Evolutionary conservation across 2,113 vertebrate genomes (phyloP), one percentile per base, ranked within the genome.

Genomic region (Callionymus lyra): DNA sequence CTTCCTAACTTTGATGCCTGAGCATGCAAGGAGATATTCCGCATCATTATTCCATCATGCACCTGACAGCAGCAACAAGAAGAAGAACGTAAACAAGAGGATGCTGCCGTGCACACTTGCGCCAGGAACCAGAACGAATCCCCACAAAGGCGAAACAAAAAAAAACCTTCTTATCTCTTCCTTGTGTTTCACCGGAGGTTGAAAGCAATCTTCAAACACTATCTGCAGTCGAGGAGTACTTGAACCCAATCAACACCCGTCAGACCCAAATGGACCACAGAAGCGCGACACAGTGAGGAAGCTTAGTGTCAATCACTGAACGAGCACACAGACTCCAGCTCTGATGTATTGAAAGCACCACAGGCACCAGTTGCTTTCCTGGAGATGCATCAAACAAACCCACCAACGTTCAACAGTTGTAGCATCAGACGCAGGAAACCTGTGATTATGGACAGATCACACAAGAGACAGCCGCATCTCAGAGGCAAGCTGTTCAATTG

Each of bases 221-320:
- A 75, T 80, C 76, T 64, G 62, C 45, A 63, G 65, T 63, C 35
- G 16, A 53, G 62, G 44, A 71, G 64, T 62, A 58, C 68, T 78
- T 79, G 77, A 80, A 77, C 72, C 72, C 73, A 76, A 78, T 82
- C 74, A 70, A 49, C 49, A 64, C 19, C 64, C 12, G 55, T 74
- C 72, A 72, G 68, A 57, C 54, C 53, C 52, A 73, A 77, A 76
- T 73, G 66, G 76, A 72, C 72, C 76, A 59, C 53, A 55, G 47
- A 52, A 66, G 58, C 42, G 39, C 45, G 57, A 42, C 44, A 53
- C 40, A 50, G 50, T 16, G 48, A 56, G 68, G 51, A 61, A 59
- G 70, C 54, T 56, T 62, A 55, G 69, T 51, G 66, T 66, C 65
- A 76, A 68, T 69, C 65, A 64, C 52, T 38, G n/a, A 17, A 58